Evolutionary conservation across 37 sponge, comb jelly and placozoan species (phyloP).

Genomic region (Cladorhizidae sp.): DNA sequence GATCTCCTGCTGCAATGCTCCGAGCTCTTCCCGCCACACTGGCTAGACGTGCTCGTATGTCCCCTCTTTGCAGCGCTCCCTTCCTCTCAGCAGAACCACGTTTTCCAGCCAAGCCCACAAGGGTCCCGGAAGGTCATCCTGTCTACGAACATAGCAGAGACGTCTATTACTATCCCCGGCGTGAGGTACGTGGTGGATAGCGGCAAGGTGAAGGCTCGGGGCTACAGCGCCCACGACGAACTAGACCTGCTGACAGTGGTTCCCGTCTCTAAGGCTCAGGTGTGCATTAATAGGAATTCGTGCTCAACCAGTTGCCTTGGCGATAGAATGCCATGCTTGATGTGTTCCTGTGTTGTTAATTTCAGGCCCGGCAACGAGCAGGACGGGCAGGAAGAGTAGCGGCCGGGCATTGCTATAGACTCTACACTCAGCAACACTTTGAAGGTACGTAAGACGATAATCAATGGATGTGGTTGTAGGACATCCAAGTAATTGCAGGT

Average conservation of each 20-base stretch:
- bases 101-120: conserved; percentile 41
- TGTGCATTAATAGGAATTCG: neutral
- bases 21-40: conserved; percentile 40
- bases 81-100: conserved; percentile 68
- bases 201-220: conserved; percentile 90
- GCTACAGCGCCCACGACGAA: conserved; percentile 81
- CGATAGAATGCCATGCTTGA: too few species aligned
- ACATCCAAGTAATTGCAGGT: neutral
- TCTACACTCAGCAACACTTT: conserved; percentile 88
- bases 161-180: conserved; percentile 91
- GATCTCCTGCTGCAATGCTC: conserved; percentile 46
- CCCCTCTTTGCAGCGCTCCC: conserved; percentile 92
- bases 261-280: conserved; percentile 92
- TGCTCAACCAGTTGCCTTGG: too few species aligned
- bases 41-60: conserved; percentile 68
- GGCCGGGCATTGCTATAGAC: conserved; percentile 85
- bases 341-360: neutral
- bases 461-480: too few species aligned
- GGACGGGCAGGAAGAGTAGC: conserved; percentile 94
- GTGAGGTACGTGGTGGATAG: conserved; percentile 91
- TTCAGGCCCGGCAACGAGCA: conserved; percentile 84
- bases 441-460: conserved; percentile 4
- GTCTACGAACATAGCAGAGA: conserved; percentile 96
- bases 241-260: conserved; percentile 86
- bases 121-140: conserved; percentile 88